Conservation (phyloP, 2,888 invertebrate species). For the Ernsta delagoae region DNA sequence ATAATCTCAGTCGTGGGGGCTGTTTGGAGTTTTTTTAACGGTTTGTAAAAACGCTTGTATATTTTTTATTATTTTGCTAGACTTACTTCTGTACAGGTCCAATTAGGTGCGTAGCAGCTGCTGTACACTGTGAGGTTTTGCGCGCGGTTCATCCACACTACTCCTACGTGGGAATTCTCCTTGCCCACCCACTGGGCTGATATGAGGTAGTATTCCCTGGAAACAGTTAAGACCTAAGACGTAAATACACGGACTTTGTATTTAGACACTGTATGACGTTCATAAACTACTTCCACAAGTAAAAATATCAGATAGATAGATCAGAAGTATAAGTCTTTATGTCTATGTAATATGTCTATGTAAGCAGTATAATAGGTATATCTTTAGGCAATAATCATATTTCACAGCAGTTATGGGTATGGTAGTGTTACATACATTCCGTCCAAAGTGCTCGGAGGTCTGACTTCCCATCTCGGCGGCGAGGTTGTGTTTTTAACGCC, state of each 20-base stretch:
- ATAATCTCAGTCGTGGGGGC: no score
- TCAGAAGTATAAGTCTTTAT: no score
- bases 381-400: no score
- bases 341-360: no score
- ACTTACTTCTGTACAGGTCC: slow-evolving; percentile 93
- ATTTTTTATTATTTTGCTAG: not conserved
- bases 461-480: slow-evolving; percentile 87
- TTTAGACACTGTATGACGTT: no score
- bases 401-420: no score
- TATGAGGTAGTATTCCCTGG: slow-evolving; percentile 96
- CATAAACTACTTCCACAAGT: no score
- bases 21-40: no score
- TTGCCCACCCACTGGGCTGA: slow-evolving; percentile 95
- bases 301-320: no score
- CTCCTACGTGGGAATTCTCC: slow-evolving; percentile 90
- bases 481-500: slow-evolving; percentile 88
- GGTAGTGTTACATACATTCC: slow-evolving; percentile 89
- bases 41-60: no score
- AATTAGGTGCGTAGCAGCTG: slow-evolving; percentile 92
- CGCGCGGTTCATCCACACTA: slow-evolving; percentile 96
- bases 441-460: slow-evolving; percentile 90
- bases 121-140: slow-evolving; percentile 96
- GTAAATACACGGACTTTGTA: no score
- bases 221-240: slow-evolving; percentile 45
- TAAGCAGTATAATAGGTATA: no score